Base-by-base conservation (phyloP, 23 tunicate genomes). In the Ascidia mentula region DNA sequence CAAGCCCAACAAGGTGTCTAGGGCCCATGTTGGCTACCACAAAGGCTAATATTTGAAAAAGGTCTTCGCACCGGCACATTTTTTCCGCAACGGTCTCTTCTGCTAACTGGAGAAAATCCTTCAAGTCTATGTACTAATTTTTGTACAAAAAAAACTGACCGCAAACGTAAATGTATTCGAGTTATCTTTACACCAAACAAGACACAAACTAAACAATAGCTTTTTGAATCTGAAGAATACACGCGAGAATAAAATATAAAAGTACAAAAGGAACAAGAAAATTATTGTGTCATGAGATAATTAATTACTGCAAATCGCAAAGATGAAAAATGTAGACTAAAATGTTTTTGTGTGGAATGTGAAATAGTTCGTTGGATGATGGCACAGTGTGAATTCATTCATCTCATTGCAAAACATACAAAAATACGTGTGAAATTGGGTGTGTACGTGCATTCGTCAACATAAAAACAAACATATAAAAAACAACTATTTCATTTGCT, bases 271-370 rank as follows among this genome's bases (percentile, higher is more conserved):
- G 65, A 26, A 53, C 65, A 9, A 53, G 24, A 53, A 26, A 28
- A 3, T 53, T 9, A 9, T 53, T 53, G 65, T 53, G 65, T 53
- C 65, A 53, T 53, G 65, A 53, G 12, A 53, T 53, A 53, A n/a
- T n/a, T 53, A 53, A 53, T 53, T 53, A 53, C 65, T 53, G 65
- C 65, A 53, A 53, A 53, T 53, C 65, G 65, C 65, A 53, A 53
- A n/a, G n/a, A 53, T 9, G 65, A 28, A 5, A 6, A 28, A 53
- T 53, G 65, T 20, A 53, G 65, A 53, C 22, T 53, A 28, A 53
- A 9, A 9, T 26, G 12, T 6, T 53, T 53, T 26, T 6, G 65
- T 53, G 65, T 3, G 4, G 13, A 53, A 28, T 53, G 65, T 53
- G 13, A 20, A 28, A 20, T 26, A 20, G 7, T 53, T 26, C 24